Percentiles rank a stretch among this genome's conserved stretches.
phyloP scores from a whole-genome alignment of 2,113 vertebrate species.

The Daboia siamensis region DNA sequence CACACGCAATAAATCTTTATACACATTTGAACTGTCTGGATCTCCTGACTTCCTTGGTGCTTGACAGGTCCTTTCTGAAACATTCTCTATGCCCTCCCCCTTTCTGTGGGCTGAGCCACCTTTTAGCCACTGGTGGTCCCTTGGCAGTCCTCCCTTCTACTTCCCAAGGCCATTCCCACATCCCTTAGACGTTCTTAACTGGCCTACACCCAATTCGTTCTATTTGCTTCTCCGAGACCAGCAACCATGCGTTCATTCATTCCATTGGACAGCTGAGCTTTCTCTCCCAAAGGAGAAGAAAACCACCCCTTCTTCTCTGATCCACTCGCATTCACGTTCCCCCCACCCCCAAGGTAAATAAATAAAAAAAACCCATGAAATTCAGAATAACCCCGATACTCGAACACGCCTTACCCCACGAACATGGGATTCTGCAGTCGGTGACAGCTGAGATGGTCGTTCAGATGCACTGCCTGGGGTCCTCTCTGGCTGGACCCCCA shows the following conservation, averaged over 20 bases:
- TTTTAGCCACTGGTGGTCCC: neutral
- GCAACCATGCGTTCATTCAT: neutral
- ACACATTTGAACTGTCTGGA: neutral
- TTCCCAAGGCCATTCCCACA: neutral
- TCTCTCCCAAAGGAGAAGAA: neutral
- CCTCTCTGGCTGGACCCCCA: fast-evolving
- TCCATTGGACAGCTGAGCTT: neutral
- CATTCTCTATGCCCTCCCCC: fast-evolving
- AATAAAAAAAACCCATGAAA: neutral
- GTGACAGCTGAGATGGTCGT: neutral
- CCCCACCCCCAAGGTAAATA: neutral
- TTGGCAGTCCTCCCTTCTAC: neutral
- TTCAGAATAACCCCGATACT: neutral
- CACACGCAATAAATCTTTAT: neutral
- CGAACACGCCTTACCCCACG: neutral
- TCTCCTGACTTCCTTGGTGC: neutral
- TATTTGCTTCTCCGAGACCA: neutral
- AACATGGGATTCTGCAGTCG: neutral
- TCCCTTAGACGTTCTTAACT: neutral
- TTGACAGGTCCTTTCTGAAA: neutral
- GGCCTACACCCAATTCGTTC: neutral
- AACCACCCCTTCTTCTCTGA: neutral
- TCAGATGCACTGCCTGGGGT: fast-evolving
- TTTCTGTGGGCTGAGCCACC: neutral
- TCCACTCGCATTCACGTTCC: neutral